Conservation (phyloP, 2,113 vertebrate species). For the Fulica atra region DNA sequence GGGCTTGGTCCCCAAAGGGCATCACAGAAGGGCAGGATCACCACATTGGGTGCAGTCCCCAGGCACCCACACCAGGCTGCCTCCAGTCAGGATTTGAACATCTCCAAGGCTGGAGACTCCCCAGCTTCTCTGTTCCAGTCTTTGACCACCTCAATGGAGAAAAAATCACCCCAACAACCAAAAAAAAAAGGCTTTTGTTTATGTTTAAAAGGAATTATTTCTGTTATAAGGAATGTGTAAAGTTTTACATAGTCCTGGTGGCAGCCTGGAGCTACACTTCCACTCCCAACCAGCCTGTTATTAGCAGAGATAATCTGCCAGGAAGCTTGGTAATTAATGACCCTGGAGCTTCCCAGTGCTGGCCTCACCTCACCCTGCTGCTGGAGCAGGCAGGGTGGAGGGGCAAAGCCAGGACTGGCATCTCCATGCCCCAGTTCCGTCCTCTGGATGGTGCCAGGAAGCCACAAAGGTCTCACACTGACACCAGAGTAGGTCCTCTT, state of each 20-base stretch:
- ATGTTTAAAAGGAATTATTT: background rate
- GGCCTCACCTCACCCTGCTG: background rate
- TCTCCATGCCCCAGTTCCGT: background rate
- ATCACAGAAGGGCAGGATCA: background rate
- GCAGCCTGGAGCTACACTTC: background rate
- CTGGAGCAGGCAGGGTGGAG: background rate
- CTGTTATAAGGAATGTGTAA: too few species aligned
- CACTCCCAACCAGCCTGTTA: background rate
- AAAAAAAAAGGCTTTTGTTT: background rate
- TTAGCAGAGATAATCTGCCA: background rate
- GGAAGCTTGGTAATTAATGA: background rate
- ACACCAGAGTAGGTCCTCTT: background rate
- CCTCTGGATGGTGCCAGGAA: background rate
- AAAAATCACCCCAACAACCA: too few species aligned
- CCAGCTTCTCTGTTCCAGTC: background rate
- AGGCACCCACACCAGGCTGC: background rate
- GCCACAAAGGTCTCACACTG: rapidly evolving
- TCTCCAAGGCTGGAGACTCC: background rate
- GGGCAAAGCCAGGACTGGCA: background rate
- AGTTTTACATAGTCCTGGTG: background rate
- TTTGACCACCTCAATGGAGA: background rate
- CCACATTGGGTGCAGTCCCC: background rate
- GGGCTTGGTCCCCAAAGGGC: background rate
- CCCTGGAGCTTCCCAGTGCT: background rate
- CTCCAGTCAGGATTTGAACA: rapidly evolving